phyloP scores from a whole-genome alignment of 35 echinoderm and acorn worm genomes.

The Acanthaster planci region DNA sequence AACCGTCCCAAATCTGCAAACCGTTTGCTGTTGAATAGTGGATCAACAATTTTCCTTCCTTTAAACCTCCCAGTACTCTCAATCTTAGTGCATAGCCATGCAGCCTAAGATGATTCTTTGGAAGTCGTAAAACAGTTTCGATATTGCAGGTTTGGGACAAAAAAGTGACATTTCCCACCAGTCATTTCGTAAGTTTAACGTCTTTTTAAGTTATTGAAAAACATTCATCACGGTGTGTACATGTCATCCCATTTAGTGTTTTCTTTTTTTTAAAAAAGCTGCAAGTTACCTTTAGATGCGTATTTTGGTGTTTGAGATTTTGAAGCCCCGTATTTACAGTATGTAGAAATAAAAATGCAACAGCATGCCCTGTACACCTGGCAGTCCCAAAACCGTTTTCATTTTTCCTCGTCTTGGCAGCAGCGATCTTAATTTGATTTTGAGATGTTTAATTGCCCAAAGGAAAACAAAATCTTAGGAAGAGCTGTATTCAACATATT shows the following conservation, averaged over 20 bases:
- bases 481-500: too few relatives aligned
- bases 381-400: too few relatives aligned
- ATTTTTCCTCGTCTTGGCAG: too few relatives aligned
- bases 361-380: background rate
- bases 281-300: background rate
- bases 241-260: background rate
- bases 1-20: too few relatives aligned
- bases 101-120: too few relatives aligned
- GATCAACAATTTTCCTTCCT: too few relatives aligned
- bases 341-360: constrained; percentile 31
- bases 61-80: too few relatives aligned
- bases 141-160: background rate
- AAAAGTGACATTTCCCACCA: background rate
- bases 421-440: too few relatives aligned
- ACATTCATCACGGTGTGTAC: background rate
- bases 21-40: too few relatives aligned
- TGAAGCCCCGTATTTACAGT: constrained; percentile 5
- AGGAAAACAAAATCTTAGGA: too few relatives aligned
- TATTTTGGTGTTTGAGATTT: background rate
- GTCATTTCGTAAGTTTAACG: background rate
- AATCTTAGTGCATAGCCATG: too few relatives aligned
- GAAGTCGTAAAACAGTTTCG: background rate
- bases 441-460: too few relatives aligned
- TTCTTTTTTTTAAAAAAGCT: background rate
- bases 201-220: background rate